Percentiles rank a stretch among this genome's conserved stretches.
These are phyloP conservation scores for Puntigrus tetrazona DNA, from an alignment of 2,113 vertebrate species.

Conservation along the genomic window DNA sequence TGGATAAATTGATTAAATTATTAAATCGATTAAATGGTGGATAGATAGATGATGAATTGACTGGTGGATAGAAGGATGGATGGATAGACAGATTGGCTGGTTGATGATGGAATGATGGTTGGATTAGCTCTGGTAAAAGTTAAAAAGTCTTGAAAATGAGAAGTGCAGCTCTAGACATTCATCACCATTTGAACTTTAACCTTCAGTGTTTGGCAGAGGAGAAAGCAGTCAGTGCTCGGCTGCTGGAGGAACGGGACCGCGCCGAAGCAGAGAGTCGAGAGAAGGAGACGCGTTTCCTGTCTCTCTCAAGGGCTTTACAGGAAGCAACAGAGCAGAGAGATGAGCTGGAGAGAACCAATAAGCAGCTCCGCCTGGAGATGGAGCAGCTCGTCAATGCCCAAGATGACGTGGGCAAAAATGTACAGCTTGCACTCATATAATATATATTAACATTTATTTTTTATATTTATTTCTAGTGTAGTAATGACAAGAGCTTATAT, in stretches of 20 bases:
- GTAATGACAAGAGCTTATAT: background rate
- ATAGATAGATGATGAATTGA: background rate
- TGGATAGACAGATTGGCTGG: background rate
- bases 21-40: background rate
- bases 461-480: background rate
- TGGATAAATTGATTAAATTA: background rate
- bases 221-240: conserved; percentile 81
- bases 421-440: conserved; percentile 61
- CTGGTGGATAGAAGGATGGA: background rate
- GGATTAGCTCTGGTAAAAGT: background rate
- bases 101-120: background rate
- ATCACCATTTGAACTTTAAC: background rate
- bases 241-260: conserved; percentile 83
- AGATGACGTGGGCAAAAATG: conserved; percentile 89
- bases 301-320: conserved; percentile 80
- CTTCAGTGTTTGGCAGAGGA: conserved; percentile 87
- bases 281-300: conserved; percentile 83
- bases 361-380: conserved; percentile 84
- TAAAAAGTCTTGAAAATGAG: background rate
- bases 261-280: conserved; percentile 87
- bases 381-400: conserved; percentile 88
- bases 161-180: background rate
- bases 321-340: conserved; percentile 82
- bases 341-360: conserved; percentile 86
- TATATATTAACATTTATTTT: background rate